Conservation (phyloP, 2,888 invertebrate genomes). For the Stenchaetothrips biformis region DNA sequence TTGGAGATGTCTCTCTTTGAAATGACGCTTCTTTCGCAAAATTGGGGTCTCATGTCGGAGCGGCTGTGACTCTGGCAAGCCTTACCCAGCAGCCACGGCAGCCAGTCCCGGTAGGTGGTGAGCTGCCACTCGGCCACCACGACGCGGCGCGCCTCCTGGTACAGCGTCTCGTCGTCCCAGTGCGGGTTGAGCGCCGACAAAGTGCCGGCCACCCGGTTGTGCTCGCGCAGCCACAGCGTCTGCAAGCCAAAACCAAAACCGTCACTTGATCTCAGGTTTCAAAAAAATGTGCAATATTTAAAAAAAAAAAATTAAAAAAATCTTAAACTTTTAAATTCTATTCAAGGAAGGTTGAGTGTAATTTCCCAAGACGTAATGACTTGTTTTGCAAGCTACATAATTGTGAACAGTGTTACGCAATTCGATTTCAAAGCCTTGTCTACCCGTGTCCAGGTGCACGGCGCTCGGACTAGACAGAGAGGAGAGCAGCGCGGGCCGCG, state of each 20-base stretch:
- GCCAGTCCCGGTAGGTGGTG: constrained; percentile 73
- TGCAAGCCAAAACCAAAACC: constrained; percentile 57
- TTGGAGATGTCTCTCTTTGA: no score
- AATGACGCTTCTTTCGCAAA: no score
- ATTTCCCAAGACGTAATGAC: background rate
- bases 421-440: background rate
- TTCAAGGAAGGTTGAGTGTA: background rate
- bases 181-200: constrained; percentile 59
- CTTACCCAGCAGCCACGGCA: constrained; percentile 64
- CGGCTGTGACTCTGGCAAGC: no score
- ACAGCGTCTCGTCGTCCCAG: constrained; percentile 72
- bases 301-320: background rate
- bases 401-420: background rate
- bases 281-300: no score
- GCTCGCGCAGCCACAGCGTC: constrained; percentile 72
- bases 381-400: background rate
- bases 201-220: constrained; percentile 68
- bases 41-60: no score
- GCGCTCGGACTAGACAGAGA: background rate
- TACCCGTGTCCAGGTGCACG: background rate
- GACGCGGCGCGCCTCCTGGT: constrained; percentile 66
- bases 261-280: no score
- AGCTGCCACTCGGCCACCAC: constrained; percentile 74
- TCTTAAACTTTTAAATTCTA: background rate
- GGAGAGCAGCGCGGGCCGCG: no score